Percentiles rank a stretch among this genome's conserved stretches.
These are phyloP conservation scores for Sebastes trivittatus DNA, from an alignment of 2,797 vertebrate genomes.

Conservation along the genomic window DNA sequence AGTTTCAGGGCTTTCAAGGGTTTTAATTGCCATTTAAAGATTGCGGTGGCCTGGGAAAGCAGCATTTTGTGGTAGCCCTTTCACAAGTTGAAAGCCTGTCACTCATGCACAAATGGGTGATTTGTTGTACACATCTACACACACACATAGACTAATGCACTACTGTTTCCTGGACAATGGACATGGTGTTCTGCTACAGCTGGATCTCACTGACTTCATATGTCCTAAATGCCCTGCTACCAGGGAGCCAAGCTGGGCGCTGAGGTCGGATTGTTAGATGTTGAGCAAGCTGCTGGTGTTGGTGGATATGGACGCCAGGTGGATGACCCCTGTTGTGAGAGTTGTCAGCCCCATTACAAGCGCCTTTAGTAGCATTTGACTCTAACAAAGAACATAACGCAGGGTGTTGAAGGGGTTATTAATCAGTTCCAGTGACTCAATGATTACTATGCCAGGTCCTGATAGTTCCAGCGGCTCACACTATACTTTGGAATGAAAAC, in stretches of 20 bases:
- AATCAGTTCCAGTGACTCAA: constrained; percentile 18
- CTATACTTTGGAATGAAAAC: constrained; percentile 19
- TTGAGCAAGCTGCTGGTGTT: constrained; percentile 15
- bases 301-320: constrained; percentile 13
- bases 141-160: not conserved
- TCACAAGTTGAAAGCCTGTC: constrained; percentile 28
- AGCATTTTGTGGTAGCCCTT: not conserved
- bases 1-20: not conserved
- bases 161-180: not conserved
- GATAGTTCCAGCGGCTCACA: not conserved
- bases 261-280: constrained; percentile 18
- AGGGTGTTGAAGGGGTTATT: constrained; percentile 25
- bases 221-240: not conserved
- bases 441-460: not conserved
- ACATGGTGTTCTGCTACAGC: constrained; percentile 23
- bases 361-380: not conserved
- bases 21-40: constrained; percentile 36
- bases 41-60: constrained; percentile 11
- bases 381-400: constrained; percentile 16
- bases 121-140: not conserved
- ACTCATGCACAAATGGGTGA: constrained; percentile 8
- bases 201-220: constrained; percentile 38
- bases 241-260: not conserved
- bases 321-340: constrained; percentile 9
- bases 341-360: constrained; percentile 18